phyloP scores from a whole-genome alignment of 2,113 vertebrate genomes.

The Ptilonorhynchus violaceus region DNA sequence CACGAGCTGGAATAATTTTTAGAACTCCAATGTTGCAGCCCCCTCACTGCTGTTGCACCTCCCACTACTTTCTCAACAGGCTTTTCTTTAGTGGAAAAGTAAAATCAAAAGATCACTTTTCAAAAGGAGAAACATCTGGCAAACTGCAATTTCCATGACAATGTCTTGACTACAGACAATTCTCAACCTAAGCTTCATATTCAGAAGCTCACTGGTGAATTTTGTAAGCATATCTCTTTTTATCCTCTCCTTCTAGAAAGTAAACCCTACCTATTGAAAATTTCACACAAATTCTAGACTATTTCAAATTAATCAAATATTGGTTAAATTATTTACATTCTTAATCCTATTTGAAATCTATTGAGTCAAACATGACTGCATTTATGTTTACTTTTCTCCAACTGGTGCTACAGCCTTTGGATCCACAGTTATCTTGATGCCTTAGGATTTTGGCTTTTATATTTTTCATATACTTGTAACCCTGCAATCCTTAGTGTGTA shows the following conservation, averaged over 20 bases:
- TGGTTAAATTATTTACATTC: background rate
- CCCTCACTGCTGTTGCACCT: slow-evolving; percentile 9
- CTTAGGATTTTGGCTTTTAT: too few relatives aligned
- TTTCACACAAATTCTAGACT: background rate
- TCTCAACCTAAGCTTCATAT: background rate
- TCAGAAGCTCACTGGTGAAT: background rate
- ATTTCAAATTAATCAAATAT: background rate
- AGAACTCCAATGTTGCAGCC: background rate
- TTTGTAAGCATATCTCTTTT: background rate
- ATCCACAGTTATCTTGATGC: background rate
- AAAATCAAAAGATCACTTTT: background rate
- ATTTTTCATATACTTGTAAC: too few relatives aligned
- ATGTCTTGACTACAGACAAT: background rate
- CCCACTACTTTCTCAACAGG: background rate
- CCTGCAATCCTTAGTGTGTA: too few relatives aligned
- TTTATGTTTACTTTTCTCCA: background rate
- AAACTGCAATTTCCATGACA: background rate
- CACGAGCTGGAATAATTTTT: background rate
- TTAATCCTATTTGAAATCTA: background rate
- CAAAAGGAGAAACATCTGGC: slow-evolving; percentile 22
- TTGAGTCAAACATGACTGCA: background rate
- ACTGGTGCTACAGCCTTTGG: background rate
- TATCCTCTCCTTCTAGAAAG: background rate
- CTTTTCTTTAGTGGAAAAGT: slow-evolving; percentile 6
- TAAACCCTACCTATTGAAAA: background rate